Percentiles rank a stretch among this genome's conserved stretches.
Conservation (phyloP, 2,797 vertebrate genomes). For the Emys orbicularis region DNA sequence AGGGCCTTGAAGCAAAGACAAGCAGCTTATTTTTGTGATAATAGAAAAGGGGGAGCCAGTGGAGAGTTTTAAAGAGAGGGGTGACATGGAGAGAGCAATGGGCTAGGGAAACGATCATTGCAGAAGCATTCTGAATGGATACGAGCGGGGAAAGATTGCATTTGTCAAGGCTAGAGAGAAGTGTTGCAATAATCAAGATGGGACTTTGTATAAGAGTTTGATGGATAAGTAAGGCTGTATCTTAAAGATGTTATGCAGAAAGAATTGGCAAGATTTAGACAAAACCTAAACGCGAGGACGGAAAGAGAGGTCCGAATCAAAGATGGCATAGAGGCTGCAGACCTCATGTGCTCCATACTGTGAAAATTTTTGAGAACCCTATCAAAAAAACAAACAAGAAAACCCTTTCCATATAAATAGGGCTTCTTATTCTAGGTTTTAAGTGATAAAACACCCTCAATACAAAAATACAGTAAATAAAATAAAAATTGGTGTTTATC, state of each 20-base stretch:
- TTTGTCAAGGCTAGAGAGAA: not conserved
- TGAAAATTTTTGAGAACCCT: not conserved
- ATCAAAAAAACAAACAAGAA: not conserved
- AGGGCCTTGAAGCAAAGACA: not conserved
- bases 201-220: too few relatives aligned
- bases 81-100: not conserved
- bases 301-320: not conserved
- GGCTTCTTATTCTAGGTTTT: too few relatives aligned
- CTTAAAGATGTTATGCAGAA: not conserved
- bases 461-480: not conserved
- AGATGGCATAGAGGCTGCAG: not conserved
- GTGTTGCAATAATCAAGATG: not conserved
- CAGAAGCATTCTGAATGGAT: not conserved
- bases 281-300: not conserved
- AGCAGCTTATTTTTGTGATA: not conserved
- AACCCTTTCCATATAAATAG: not conserved
- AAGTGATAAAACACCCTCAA: not conserved
- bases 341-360: not conserved
- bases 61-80: not conserved
- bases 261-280: not conserved
- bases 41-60: not conserved
- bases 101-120: not conserved
- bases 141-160: not conserved
- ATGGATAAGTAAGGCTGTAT: not conserved
- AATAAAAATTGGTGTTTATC: not conserved